Evolutionary conservation across 2,113 vertebrate genomes (phyloP).

Genomic region (Petaurus breviceps): DNA sequence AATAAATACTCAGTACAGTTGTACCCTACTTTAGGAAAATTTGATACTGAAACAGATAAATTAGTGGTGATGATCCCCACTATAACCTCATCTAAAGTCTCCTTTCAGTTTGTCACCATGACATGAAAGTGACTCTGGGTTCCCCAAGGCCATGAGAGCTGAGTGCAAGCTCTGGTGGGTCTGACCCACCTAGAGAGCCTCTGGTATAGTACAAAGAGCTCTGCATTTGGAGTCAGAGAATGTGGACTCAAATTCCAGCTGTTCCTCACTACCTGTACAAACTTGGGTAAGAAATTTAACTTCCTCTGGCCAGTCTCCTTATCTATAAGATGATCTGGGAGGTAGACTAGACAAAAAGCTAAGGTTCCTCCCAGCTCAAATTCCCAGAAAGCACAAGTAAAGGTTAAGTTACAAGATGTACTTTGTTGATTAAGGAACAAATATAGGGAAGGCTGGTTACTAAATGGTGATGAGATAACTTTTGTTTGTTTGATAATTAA

Average conservation of each 20-base stretch:
- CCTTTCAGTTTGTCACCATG: background rate
- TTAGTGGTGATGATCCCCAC: background rate
- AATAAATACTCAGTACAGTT: background rate
- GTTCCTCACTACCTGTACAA: background rate
- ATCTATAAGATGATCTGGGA: background rate
- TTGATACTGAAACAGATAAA: constrained; percentile 14
- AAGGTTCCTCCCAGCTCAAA: background rate
- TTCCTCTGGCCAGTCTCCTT: background rate
- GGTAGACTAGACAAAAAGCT: background rate
- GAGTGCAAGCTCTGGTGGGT: background rate
- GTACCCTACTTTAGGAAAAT: constrained; percentile 34
- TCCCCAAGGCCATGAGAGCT: background rate
- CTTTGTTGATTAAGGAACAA: background rate
- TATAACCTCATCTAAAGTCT: background rate
- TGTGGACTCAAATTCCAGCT: background rate
- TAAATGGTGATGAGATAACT: background rate
- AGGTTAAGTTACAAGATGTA: background rate
- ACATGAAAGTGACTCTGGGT: background rate
- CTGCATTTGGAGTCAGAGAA: background rate
- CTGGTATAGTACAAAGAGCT: background rate
- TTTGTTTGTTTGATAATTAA: background rate
- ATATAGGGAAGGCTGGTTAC: background rate
- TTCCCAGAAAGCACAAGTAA: background rate
- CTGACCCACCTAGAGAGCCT: background rate
- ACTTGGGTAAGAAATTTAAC: background rate